Evolutionary conservation across 1,140 invertebrate genomes (phyloP), one percentile per base, ranked within the genome.

Genomic region (Ganaspis sp.): DNA sequence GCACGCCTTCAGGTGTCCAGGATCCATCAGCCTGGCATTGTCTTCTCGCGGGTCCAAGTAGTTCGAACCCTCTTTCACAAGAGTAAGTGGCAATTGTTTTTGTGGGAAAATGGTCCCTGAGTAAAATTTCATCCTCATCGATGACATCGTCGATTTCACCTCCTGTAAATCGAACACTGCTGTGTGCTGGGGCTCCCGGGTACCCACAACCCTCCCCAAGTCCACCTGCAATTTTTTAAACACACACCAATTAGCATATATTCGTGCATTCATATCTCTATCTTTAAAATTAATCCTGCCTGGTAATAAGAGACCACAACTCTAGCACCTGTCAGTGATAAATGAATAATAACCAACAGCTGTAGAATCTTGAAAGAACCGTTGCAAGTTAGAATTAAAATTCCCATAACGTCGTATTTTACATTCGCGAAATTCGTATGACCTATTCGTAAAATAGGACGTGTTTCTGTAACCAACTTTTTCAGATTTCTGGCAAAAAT

Each of bases 131-230:
- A 37, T 90, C 88, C 69, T 91, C 90, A 72, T 91, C 90, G 79
- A 91, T 84, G 15, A 89, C 86, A 64, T 91, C 90, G 1, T 90
- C 87, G 64, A 83, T 77, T 34, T 78, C 79, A 23, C 83, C 15
- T 21, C 77, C 80, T 1, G 95, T 95, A 90, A 98, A 97, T 0
- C 94, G 92, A 5, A 98, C 94, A 42, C 90, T 93, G 64, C 94
- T 96, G 92, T 98, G 97, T 0, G 97, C 96, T 23, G 97, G 97
- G 0, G 96, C 95, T n/a, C 97, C 97, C n/a, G 97, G 97, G 91
- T 97, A 98, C 70, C 95, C 93, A 89, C 97, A 98, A 70, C 86
- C 87, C 69, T 54, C 76, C 23, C 77, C 76, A 73, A 81, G 82
- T 78, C 81, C 85, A 75, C 84, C 88, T 90, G 77, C 69, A 85